These are phyloP conservation scores for Phylloscopus trochiloides DNA, from an alignment of 2,113 vertebrate species.

Conservation along the genomic window DNA sequence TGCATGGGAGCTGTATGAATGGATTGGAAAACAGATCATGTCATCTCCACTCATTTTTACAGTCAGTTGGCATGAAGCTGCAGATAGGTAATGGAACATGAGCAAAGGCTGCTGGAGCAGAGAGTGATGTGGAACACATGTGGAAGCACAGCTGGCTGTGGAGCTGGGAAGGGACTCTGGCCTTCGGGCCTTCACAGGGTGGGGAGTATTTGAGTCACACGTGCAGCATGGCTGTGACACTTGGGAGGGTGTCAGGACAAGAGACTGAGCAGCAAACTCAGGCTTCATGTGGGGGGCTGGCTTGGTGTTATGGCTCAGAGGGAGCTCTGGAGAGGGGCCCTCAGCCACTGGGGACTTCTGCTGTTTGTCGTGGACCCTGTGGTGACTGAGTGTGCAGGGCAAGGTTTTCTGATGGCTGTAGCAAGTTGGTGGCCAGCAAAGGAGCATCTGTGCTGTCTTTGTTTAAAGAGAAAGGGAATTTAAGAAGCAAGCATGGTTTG, in stretches of 20 bases:
- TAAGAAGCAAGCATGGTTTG: background rate
- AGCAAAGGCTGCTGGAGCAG: background rate
- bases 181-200: background rate
- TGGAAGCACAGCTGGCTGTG: background rate
- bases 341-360: background rate
- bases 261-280: background rate
- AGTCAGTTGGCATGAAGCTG: background rate
- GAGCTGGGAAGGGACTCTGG: background rate
- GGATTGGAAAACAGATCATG: background rate
- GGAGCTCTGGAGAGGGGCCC: background rate
- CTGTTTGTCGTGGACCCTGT: background rate
- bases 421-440: background rate
- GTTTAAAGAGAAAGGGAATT: background rate
- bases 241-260: background rate
- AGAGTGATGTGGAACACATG: background rate
- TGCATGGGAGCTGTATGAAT: background rate
- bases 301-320: background rate
- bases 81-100: background rate
- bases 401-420: background rate
- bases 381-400: accelerated
- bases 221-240: background rate
- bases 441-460: background rate
- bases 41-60: background rate
- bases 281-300: background rate
- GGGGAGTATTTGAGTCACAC: background rate